Conservation (phyloP, 2,888 invertebrate genomes). For the Pseudoips prasinana region DNA sequence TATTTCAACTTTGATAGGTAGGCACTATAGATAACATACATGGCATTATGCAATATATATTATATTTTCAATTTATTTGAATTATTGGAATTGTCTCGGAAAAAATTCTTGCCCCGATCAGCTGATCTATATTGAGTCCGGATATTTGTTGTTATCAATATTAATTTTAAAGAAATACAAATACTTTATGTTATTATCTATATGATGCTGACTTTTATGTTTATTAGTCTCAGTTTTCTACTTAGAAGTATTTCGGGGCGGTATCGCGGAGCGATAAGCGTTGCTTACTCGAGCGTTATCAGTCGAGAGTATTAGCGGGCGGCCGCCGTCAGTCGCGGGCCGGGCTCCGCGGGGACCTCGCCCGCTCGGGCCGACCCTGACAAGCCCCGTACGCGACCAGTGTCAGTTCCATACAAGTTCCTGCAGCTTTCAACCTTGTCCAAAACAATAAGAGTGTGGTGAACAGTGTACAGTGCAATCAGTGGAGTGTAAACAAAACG, state of each 20-base stretch:
- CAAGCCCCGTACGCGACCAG: neutral
- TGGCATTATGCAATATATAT: too few species aligned
- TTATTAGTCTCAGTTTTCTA: constrained; percentile 18
- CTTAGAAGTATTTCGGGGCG: constrained; percentile 22
- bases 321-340: constrained; percentile 24
- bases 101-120: too few species aligned
- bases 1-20: too few species aligned
- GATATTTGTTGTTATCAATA: too few species aligned
- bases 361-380: constrained; percentile 3
- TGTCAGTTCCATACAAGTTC: neutral
- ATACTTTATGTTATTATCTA: constrained; percentile 22
- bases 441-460: constrained; percentile 17
- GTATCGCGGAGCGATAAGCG: constrained; percentile 29
- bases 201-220: constrained; percentile 5
- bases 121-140: too few species aligned
- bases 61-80: too few species aligned
- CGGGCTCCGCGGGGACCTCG: constrained; percentile 18
- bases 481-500: constrained; percentile 46
- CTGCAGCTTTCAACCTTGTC: neutral
- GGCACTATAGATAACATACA: too few species aligned
- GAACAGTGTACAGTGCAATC: constrained; percentile 14
- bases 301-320: constrained; percentile 7
- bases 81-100: too few species aligned
- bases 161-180: constrained; percentile 6
- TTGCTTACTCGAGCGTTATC: constrained; percentile 25